phyloP scores from a whole-genome alignment of 2,113 vertebrate species.

The Marcusenius ussheri region DNA sequence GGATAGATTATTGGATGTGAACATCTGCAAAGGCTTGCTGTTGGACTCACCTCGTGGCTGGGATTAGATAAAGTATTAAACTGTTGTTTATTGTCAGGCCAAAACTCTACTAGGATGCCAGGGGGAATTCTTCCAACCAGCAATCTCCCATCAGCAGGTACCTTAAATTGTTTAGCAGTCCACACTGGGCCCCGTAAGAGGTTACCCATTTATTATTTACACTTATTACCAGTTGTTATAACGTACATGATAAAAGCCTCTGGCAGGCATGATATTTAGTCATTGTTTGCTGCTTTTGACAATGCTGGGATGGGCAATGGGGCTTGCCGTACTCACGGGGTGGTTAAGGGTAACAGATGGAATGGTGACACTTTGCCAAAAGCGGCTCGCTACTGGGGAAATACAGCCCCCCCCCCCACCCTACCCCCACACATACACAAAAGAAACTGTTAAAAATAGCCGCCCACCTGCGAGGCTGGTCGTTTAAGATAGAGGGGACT shows the following conservation, averaged over 20 bases:
- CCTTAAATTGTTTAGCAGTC: slow-evolving; percentile 74
- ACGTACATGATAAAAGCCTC: slow-evolving; percentile 80
- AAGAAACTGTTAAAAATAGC: slow-evolving; percentile 4
- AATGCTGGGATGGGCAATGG: slow-evolving; percentile 33
- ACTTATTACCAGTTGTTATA: slow-evolving; percentile 83
- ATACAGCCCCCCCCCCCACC: neutral
- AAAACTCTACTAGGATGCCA: slow-evolving; percentile 85
- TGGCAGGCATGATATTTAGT: slow-evolving; percentile 71
- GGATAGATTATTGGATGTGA: slow-evolving; percentile 99
- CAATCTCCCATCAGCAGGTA: slow-evolving; percentile 75
- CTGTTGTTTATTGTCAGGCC: slow-evolving; percentile 98
- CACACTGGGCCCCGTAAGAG: slow-evolving; percentile 66
- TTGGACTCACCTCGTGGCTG: slow-evolving; percentile 90
- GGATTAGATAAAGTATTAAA: slow-evolving; percentile 99
- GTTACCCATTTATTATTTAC: slow-evolving; percentile 85
- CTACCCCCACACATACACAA: slow-evolving; percentile 12
- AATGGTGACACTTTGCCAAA: slow-evolving; percentile 38
- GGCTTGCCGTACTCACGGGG: slow-evolving; percentile 4
- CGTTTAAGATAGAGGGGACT: neutral
- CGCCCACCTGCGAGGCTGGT: slow-evolving; percentile 24
- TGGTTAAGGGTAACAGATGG: slow-evolving; percentile 38
- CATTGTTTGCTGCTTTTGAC: slow-evolving; percentile 70
- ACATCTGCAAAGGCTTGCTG: slow-evolving; percentile 95
- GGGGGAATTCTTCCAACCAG: slow-evolving; percentile 72
- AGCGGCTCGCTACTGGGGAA: slow-evolving; percentile 38